Evolutionary conservation across 2,113 vertebrate species (phyloP).

Genomic region (Macrotis lagotis): DNA sequence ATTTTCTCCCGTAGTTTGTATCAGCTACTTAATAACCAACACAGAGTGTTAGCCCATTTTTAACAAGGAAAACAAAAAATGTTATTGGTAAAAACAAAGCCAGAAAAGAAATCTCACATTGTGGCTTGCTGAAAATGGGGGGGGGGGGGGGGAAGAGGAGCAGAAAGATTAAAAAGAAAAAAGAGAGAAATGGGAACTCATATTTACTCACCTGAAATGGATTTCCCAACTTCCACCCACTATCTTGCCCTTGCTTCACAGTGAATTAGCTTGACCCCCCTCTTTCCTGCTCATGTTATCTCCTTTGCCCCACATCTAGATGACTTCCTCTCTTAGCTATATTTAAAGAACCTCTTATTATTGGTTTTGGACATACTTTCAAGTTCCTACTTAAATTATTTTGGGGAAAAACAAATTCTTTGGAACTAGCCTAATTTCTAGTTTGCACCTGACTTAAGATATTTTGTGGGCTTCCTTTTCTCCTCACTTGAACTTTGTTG

Average conservation of each 20-base stretch:
- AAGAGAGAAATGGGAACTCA: neutral
- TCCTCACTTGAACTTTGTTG: neutral
- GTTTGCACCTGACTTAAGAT: conserved; percentile 18
- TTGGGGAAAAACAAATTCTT: neutral
- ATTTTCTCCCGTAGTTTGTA: neutral
- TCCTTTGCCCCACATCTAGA: neutral
- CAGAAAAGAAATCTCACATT: neutral
- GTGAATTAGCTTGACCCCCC: neutral
- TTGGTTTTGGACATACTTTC: neutral
- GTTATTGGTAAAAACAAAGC: neutral
- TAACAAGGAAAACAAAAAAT: neutral
- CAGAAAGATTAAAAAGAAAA: neutral
- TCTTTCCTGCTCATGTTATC: neutral
- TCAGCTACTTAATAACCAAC: neutral
- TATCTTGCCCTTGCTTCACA: neutral
- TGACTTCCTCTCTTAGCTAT: neutral
- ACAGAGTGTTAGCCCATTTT: neutral
- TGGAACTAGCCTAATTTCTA: conserved; percentile 12
- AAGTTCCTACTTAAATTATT: neutral
- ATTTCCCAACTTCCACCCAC: neutral
- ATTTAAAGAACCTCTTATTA: conserved; percentile 21
- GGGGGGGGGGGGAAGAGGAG: neutral
- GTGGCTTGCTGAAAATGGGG: neutral
- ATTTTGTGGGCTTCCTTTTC: neutral
- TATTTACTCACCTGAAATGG: neutral